Conservation (phyloP, 1,140 invertebrate species). For the Harlomillsia oculata region DNA sequence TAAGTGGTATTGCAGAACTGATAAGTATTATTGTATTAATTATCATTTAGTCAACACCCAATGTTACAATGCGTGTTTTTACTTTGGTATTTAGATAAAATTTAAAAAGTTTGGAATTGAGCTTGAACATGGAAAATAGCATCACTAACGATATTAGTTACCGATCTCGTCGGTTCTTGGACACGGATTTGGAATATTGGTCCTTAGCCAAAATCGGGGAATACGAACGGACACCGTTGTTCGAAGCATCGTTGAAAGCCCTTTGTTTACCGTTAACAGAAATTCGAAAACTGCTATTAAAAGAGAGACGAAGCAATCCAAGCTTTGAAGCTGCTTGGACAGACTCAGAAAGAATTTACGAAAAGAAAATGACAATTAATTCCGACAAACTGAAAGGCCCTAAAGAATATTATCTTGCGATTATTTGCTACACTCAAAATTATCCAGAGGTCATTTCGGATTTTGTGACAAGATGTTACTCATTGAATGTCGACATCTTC, state of each 20-base stretch:
- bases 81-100: too few relatives aligned
- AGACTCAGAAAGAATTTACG: slow-evolving; percentile 3
- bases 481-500: not conserved
- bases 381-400: slow-evolving; percentile 3
- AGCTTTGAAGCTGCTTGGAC: slow-evolving; percentile 4
- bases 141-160: too few relatives aligned
- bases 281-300: not conserved
- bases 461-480: slow-evolving; percentile 3
- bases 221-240: slow-evolving; percentile 5
- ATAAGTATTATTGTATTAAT: too few relatives aligned
- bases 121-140: too few relatives aligned
- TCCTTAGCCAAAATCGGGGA: slow-evolving; percentile 5
- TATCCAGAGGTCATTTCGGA: slow-evolving; percentile 7
- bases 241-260: slow-evolving; percentile 9
- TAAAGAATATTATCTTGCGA: slow-evolving; percentile 11
- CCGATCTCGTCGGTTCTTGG: slow-evolving; percentile 2
- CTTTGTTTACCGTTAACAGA: slow-evolving; percentile 11
- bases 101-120: too few relatives aligned
- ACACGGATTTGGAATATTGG: not conserved
- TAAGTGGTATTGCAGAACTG: too few relatives aligned
- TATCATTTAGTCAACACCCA: too few relatives aligned
- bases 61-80: too few relatives aligned
- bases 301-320: not conserved
- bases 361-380: not conserved
- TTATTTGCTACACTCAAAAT: slow-evolving; percentile 10